Conservation (phyloP, 2,888 invertebrate genomes). For the Oscheius sp. region DNA sequence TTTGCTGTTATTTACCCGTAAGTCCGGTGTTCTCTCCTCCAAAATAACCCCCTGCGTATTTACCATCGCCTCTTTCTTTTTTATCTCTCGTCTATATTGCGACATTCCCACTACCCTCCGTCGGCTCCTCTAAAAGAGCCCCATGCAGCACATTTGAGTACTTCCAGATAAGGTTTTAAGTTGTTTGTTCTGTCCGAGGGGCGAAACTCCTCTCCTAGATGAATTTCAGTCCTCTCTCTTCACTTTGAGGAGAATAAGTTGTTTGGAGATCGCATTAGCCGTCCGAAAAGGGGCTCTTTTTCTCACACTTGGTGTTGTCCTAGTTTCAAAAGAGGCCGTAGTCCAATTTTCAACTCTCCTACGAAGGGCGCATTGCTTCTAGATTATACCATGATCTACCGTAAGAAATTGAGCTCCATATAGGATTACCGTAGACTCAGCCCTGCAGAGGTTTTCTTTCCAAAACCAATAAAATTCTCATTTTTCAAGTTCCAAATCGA, state of each 20-base stretch:
- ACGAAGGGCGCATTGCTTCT: too few species aligned
- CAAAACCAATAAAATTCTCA: conserved; percentile 1
- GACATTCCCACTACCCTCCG: conserved; percentile 21
- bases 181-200: conserved; percentile 26
- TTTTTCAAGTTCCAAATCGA: background rate
- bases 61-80: background rate
- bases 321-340: background rate
- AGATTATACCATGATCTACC: too few species aligned
- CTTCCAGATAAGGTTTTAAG: conserved; percentile 35
- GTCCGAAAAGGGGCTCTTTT: background rate
- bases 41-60: too few species aligned
- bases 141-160: background rate
- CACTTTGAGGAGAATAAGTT: background rate
- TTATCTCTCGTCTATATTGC: conserved; percentile 15
- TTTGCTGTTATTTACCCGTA: too few species aligned
- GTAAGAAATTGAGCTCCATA: too few species aligned
- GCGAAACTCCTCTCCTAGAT: background rate
- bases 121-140: conserved; percentile 20
- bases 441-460: too few species aligned
- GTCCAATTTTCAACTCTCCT: background rate
- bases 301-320: background rate
- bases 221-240: background rate
- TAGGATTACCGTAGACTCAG: too few species aligned
- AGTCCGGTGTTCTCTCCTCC: too few species aligned
- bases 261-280: background rate